Conservation (phyloP, 2,113 vertebrate genomes). For the Herpetotheres cachinnans region DNA sequence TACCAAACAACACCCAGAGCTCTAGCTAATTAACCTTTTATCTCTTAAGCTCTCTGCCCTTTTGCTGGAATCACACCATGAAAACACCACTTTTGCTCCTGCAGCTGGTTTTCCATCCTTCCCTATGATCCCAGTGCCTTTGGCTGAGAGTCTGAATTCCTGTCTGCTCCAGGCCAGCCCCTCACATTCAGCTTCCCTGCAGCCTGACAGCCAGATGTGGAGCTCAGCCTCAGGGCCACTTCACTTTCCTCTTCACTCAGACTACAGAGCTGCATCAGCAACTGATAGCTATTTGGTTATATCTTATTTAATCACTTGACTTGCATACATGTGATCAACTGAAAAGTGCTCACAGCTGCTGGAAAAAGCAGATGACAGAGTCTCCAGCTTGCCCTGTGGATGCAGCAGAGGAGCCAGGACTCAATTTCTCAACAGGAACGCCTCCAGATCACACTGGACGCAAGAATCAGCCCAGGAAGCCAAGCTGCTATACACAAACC, state of each 20-base stretch:
- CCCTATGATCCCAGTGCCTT: background rate
- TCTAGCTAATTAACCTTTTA: conserved; percentile 19
- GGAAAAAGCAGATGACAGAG: background rate
- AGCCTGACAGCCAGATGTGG: conserved; percentile 15
- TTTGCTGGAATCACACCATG: background rate
- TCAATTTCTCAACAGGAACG: background rate
- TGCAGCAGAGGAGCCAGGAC: background rate
- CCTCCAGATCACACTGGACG: background rate
- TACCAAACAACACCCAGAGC: background rate
- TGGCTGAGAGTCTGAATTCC: background rate
- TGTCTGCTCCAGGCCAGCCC: background rate
- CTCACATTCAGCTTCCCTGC: background rate
- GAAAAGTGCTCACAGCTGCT: background rate
- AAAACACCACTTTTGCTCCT: background rate
- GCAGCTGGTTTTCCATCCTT: conserved; percentile 35
- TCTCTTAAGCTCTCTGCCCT: background rate
- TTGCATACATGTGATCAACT: background rate
- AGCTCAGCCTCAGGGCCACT: background rate
- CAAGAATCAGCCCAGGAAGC: background rate
- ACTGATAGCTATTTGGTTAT: background rate
- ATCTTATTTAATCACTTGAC: background rate
- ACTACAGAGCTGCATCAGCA: background rate
- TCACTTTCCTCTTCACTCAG: background rate
- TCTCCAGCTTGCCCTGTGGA: background rate
- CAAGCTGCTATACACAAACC: background rate